Conservation (phyloP, 1,140 invertebrate genomes). For the Papilio helenus region DNA sequence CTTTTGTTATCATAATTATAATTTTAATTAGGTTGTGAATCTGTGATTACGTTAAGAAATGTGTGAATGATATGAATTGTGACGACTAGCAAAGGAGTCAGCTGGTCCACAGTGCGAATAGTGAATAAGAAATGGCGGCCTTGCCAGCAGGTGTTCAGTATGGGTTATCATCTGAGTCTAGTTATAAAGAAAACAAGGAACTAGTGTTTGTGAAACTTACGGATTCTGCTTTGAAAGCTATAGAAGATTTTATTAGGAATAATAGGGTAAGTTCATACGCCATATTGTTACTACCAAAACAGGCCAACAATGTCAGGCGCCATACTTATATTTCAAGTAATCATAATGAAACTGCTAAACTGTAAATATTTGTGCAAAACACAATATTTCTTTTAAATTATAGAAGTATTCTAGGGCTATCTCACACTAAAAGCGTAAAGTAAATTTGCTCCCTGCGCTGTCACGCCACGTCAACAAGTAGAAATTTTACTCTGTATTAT, state of each 20-base stretch:
- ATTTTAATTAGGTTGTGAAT: conserved; percentile 84
- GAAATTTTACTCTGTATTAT: conserved; percentile 79
- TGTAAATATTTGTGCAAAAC: conserved; percentile 61
- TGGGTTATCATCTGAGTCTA: conserved; percentile 95
- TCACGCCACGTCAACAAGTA: conserved; percentile 82
- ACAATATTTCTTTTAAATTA: conserved; percentile 45
- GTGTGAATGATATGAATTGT: conserved; percentile 83
- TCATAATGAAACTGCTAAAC: conserved; percentile 78
- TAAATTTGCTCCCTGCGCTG: conserved; percentile 65
- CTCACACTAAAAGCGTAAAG: conserved; percentile 47
- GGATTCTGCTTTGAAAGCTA: conserved; percentile 95
- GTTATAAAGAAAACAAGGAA: conserved; percentile 93
- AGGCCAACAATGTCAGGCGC: conserved; percentile 81
- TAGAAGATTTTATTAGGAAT: conserved; percentile 94
- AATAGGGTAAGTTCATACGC: conserved; percentile 89
- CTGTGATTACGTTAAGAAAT: conserved; percentile 83
- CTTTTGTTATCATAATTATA: conserved; percentile 82
- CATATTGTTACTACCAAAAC: conserved; percentile 81
- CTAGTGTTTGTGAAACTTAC: conserved; percentile 97
- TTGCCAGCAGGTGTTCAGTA: conserved; percentile 97
- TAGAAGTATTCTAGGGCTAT: conserved; percentile 46
- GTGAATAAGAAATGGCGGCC: conserved; percentile 92
- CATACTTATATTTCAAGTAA: conserved; percentile 81
- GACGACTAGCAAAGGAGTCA: conserved; percentile 83
- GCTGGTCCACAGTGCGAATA: conserved; percentile 83